Percentiles rank a stretch among this genome's conserved stretches.
phyloP scores from a whole-genome alignment of 2,797 vertebrate species.

The Spondyliosoma cantharus region DNA sequence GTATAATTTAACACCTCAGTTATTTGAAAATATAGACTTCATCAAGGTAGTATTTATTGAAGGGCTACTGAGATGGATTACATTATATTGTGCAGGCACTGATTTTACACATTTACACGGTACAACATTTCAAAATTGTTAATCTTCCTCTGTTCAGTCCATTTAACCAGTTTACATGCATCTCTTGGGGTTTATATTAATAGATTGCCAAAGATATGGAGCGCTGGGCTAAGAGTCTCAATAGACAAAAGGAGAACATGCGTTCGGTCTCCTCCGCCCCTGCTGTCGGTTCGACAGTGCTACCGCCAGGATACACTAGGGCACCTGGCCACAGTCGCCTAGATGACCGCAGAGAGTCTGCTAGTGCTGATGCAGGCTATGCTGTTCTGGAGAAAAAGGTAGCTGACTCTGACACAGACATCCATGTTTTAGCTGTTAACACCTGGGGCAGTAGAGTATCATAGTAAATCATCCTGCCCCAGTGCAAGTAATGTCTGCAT shows the following conservation, averaged over 20 bases:
- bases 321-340: slow-evolving; percentile 75
- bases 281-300: slow-evolving; percentile 52
- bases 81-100: not conserved
- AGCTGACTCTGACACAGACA: not conserved
- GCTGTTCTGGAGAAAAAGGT: slow-evolving; percentile 95
- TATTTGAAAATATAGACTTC: not conserved
- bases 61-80: not conserved
- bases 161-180: not conserved
- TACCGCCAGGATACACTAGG: slow-evolving; percentile 67
- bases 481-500: not conserved
- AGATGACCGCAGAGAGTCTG: slow-evolving; percentile 89
- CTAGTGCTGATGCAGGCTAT: slow-evolving; percentile 92
- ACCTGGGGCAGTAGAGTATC: not conserved
- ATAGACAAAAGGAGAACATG: slow-evolving; percentile 93
- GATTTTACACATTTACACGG: not conserved
- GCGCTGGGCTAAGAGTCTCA: slow-evolving; percentile 93
- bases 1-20: not conserved
- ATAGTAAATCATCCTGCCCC: not conserved
- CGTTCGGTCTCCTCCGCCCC: slow-evolving; percentile 86
- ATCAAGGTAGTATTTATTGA: not conserved
- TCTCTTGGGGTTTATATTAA: slow-evolving; percentile 24
- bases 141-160: not conserved
- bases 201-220: slow-evolving; percentile 97
- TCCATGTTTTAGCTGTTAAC: not conserved
- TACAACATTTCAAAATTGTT: not conserved